Evolutionary conservation across 2,797 vertebrate genomes (phyloP).

Genomic region (Sciaenops ocellatus): DNA sequence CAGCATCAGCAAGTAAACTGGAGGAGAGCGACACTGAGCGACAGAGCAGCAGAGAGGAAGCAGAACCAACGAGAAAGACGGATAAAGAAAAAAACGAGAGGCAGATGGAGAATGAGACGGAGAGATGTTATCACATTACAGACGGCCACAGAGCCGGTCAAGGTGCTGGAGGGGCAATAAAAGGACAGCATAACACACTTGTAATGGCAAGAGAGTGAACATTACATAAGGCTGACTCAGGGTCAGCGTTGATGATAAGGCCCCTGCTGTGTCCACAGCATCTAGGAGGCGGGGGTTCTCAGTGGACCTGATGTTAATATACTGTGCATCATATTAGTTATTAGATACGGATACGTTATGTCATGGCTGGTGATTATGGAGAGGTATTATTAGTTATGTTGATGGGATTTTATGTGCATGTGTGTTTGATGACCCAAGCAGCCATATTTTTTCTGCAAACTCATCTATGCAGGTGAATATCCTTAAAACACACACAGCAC

Average conservation of each 20-base stretch:
- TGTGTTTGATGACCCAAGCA: constrained; percentile 26
- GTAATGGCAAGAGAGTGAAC: constrained; percentile 42
- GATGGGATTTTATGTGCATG: constrained; percentile 13
- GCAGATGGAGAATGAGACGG: constrained; percentile 37
- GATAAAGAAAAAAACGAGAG: constrained; percentile 32
- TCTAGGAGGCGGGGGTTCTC: not conserved
- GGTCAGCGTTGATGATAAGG: constrained; percentile 47
- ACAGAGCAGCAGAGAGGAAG: constrained; percentile 25
- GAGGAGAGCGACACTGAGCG: constrained; percentile 29
- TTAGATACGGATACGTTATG: constrained; percentile 32
- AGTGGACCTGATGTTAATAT: constrained; percentile 36
- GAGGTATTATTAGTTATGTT: constrained; percentile 45
- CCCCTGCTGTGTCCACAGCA: constrained; percentile 5
- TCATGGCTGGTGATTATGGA: constrained; percentile 30
- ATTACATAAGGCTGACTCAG: constrained; percentile 48
- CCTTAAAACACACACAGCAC: constrained; percentile 21
- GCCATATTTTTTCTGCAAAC: constrained; percentile 32
- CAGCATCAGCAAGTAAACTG: constrained; percentile 44
- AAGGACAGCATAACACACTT: constrained; percentile 39
- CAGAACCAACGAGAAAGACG: constrained; percentile 15
- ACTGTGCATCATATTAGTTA: constrained; percentile 43
- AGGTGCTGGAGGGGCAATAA: constrained; percentile 62
- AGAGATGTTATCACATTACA: constrained; percentile 51
- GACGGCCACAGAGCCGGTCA: constrained; percentile 26
- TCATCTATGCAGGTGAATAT: constrained; percentile 43